These are phyloP conservation scores for Propithecus coquereli DNA, from an alignment of 2,113 vertebrate genomes.

Conservation along the genomic window DNA sequence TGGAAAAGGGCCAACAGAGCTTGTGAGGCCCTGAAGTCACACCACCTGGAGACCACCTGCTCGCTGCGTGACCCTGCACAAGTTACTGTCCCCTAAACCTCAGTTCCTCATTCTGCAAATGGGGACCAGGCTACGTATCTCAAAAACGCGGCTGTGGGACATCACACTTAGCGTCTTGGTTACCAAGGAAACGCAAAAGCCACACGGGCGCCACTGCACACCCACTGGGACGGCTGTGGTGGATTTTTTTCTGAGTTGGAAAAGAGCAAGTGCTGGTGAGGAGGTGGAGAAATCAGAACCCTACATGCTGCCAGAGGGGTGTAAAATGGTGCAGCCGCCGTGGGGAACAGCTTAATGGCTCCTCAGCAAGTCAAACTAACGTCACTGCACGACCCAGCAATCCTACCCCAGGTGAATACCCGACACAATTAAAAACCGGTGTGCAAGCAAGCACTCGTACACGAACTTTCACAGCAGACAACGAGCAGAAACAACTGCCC, in stretches of 20 bases:
- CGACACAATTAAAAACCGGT: not conserved
- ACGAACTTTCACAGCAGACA: not conserved
- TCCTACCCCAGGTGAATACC: accelerated
- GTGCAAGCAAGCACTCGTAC: not conserved
- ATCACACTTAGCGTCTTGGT: accelerated
- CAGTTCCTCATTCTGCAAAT: not conserved
- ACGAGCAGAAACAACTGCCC: not conserved
- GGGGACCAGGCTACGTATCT: not conserved
- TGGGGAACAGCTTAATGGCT: too few relatives aligned
- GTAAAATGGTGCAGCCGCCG: accelerated
- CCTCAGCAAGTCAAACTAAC: not conserved
- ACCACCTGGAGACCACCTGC: not conserved
- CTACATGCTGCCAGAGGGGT: accelerated
- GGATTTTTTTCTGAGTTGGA: not conserved
- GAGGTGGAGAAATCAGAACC: too few relatives aligned
- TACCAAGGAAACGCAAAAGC: not conserved
- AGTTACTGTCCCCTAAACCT: not conserved
- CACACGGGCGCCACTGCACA: not conserved
- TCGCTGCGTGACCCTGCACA: not conserved
- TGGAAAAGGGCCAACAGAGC: too few relatives aligned
- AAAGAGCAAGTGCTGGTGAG: not conserved
- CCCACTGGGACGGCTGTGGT: accelerated
- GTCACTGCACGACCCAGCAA: accelerated
- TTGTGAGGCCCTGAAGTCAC: not conserved
- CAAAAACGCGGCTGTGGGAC: not conserved